phyloP scores from a whole-genome alignment of 2,888 invertebrate species.

The Chrysina gloriosa region DNA sequence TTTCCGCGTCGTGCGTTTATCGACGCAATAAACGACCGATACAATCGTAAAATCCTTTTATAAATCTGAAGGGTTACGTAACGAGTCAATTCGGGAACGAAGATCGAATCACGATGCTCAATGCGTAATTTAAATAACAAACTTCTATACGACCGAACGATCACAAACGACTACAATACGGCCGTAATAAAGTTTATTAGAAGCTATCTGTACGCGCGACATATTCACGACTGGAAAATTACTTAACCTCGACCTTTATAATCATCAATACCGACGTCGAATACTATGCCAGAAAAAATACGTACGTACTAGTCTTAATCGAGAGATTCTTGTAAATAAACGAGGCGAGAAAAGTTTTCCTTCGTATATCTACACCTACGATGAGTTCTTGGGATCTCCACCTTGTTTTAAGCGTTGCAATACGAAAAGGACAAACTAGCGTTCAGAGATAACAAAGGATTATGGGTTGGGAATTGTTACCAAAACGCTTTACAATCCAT shows the following conservation, averaged over 20 bases:
- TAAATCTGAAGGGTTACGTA: no score
- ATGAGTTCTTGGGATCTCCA: no score
- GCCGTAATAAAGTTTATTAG: background rate
- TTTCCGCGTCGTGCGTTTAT: no score
- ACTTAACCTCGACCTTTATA: constrained; percentile 27
- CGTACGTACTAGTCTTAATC: background rate
- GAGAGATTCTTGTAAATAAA: no score
- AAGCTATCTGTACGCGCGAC: constrained; percentile 7
- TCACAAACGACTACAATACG: background rate
- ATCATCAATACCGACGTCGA: constrained; percentile 7
- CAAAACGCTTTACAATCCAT: constrained; percentile 1
- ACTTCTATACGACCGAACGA: background rate
- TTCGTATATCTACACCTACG: no score
- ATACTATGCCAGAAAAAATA: background rate
- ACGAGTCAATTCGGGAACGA: no score
- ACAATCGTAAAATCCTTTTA: no score
- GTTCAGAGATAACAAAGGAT: background rate
- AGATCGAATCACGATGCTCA: no score
- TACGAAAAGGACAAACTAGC: no score
- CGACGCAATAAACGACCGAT: no score
- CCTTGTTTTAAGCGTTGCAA: no score
- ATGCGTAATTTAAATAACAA: background rate
- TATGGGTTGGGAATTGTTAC: background rate
- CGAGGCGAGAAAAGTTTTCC: no score
- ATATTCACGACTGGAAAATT: constrained; percentile 11